phyloP scores from a whole-genome alignment of 2,797 vertebrate genomes.

The Otolemur crassicaudatus region DNA sequence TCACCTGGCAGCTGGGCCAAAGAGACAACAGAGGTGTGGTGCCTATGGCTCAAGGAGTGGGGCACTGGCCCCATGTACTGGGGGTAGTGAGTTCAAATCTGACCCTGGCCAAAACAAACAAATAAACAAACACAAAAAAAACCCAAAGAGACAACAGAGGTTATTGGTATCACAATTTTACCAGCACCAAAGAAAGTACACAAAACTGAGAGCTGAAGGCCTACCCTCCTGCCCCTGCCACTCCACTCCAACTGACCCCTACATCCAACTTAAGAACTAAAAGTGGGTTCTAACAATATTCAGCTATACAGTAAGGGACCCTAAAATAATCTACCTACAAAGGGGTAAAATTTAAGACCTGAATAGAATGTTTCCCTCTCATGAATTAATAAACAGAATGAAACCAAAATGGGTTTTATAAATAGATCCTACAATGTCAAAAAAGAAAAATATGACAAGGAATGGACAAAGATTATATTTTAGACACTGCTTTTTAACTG shows the following conservation, averaged over 20 bases:
- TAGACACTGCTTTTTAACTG: background rate
- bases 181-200: background rate
- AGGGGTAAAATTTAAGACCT: background rate
- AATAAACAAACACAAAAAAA: no score
- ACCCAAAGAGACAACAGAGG: background rate
- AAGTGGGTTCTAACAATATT: background rate
- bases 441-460: constrained; percentile 22
- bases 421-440: constrained; percentile 15
- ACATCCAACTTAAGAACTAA: background rate
- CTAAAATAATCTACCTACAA: background rate
- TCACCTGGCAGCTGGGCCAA: background rate
- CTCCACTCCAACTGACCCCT: background rate
- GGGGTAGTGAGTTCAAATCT: no score
- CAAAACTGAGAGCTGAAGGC: background rate
- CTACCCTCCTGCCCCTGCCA: background rate
- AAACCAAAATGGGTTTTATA: background rate
- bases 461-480: constrained; percentile 14
- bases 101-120: no score
- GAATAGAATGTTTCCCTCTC: background rate
- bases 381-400: constrained; percentile 15
- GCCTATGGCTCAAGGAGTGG: no score
- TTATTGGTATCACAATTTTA: background rate
- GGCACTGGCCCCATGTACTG: no score
- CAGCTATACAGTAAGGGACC: background rate
- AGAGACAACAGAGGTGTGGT: background rate